phyloP scores from a whole-genome alignment of 2,888 invertebrate genomes.

The Luperina nickerlii region DNA sequence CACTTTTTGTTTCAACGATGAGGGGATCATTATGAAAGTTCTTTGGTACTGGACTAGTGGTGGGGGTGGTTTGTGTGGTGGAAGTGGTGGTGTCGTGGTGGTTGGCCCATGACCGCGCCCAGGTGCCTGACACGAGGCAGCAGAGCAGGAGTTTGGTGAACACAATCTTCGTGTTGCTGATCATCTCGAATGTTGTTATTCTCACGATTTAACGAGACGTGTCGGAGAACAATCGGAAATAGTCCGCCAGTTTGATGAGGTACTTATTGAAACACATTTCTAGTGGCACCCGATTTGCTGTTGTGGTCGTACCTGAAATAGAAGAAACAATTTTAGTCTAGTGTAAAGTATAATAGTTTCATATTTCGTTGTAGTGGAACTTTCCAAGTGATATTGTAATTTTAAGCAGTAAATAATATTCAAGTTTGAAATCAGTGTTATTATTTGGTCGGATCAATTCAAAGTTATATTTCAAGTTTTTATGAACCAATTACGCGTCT shows the following conservation, averaged over 20 bases:
- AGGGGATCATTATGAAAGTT: conserved; percentile 92
- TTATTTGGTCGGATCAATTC: background rate
- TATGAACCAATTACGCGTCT: background rate
- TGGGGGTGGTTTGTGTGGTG: conserved; percentile 87
- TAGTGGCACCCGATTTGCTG: conserved; percentile 68
- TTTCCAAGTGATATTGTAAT: background rate
- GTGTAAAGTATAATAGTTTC: background rate
- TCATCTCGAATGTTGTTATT: conserved; percentile 77
- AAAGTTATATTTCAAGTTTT: background rate
- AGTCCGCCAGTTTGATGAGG: conserved; percentile 85
- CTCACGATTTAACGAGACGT: conserved; percentile 76
- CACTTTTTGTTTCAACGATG: conserved; percentile 95
- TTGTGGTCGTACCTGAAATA: conserved; percentile 78
- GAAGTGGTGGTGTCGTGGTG: conserved; percentile 89
- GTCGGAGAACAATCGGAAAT: conserved; percentile 80
- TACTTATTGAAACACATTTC: conserved; percentile 88
- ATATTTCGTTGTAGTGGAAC: background rate
- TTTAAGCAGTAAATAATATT: background rate
- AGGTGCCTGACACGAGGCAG: conserved; percentile 78
- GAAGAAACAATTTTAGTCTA: conserved; percentile 37
- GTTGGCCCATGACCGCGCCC: conserved; percentile 88
- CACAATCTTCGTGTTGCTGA: conserved; percentile 83
- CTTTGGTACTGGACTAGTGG: conserved; percentile 85
- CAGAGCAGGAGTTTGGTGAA: conserved; percentile 85
- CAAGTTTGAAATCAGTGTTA: background rate